These are phyloP conservation scores for Python bivittatus DNA, from an alignment of 2,113 vertebrate genomes.

Conservation along the genomic window DNA sequence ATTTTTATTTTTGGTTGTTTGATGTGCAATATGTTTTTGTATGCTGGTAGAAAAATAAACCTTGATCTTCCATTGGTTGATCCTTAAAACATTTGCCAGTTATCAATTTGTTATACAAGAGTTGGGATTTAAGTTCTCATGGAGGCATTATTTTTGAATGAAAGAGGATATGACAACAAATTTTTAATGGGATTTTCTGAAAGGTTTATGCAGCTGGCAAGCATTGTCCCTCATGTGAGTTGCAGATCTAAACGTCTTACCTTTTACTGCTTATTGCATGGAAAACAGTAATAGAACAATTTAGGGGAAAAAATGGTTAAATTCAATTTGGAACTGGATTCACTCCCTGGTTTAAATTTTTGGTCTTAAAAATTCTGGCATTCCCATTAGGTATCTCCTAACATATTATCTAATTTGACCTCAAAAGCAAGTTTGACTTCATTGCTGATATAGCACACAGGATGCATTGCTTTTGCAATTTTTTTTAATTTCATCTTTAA, in stretches of 20 bases:
- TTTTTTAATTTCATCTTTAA: background rate
- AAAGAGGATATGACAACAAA: background rate
- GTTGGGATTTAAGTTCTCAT: background rate
- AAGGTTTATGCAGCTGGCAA: background rate
- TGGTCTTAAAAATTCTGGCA: background rate
- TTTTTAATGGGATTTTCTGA: background rate
- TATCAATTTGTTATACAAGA: slow-evolving; percentile 23
- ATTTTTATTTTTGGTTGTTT: slow-evolving; percentile 96
- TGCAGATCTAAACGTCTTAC: background rate
- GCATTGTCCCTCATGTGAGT: background rate
- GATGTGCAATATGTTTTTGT: slow-evolving; percentile 99
- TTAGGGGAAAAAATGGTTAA: background rate
- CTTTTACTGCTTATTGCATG: background rate
- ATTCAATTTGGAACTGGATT: background rate
- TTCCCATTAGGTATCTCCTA: background rate
- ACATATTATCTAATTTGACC: background rate
- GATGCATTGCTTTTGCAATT: background rate
- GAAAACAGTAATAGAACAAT: background rate
- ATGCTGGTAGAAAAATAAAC: slow-evolving; percentile 99
- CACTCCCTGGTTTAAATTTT: background rate
- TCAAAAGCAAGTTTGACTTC: background rate
- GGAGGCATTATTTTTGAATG: background rate
- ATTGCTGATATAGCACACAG: background rate
- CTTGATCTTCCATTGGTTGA: slow-evolving; percentile 96
- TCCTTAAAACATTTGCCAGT: slow-evolving; percentile 68